phyloP scores from a whole-genome alignment of 2,797 vertebrate species.

The Ptychobarbus kaznakovi region DNA sequence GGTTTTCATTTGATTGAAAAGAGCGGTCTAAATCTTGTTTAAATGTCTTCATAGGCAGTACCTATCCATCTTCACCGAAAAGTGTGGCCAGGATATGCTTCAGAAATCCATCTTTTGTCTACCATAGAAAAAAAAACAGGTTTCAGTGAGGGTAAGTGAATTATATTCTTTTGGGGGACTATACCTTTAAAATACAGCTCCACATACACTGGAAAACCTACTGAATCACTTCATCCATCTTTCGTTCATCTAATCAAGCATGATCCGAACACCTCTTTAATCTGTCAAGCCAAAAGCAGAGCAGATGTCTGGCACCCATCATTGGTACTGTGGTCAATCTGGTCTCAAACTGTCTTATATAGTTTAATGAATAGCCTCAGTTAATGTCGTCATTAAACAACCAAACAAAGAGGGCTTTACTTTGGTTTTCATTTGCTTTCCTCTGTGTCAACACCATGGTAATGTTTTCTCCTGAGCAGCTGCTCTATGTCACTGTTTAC shows the following conservation, averaged over 20 bases:
- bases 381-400: constrained; percentile 21
- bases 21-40: background rate
- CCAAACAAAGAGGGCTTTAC: constrained; percentile 19
- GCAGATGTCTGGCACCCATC: constrained; percentile 39
- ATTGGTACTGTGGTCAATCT: constrained; percentile 1
- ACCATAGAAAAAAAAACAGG: background rate
- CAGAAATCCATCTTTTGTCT: background rate
- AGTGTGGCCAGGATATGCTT: background rate
- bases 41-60: background rate
- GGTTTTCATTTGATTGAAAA: background rate
- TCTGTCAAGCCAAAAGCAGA: constrained; percentile 12
- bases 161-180: background rate
- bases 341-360: constrained; percentile 46
- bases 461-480: constrained; percentile 41
- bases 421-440: background rate
- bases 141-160: background rate
- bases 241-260: constrained; percentile 53
- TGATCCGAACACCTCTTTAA: constrained; percentile 44
- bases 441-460: constrained; percentile 23
- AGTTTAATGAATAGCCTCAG: constrained; percentile 44
- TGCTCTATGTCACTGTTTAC: constrained; percentile 42
- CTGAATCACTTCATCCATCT: constrained; percentile 54
- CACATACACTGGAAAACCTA: constrained; percentile 3
- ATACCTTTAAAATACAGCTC: constrained; percentile 4
- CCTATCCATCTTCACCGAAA: background rate